These are phyloP conservation scores for Illadopsis cleaveri DNA, from an alignment of 2,113 vertebrate genomes.

Conservation along the genomic window DNA sequence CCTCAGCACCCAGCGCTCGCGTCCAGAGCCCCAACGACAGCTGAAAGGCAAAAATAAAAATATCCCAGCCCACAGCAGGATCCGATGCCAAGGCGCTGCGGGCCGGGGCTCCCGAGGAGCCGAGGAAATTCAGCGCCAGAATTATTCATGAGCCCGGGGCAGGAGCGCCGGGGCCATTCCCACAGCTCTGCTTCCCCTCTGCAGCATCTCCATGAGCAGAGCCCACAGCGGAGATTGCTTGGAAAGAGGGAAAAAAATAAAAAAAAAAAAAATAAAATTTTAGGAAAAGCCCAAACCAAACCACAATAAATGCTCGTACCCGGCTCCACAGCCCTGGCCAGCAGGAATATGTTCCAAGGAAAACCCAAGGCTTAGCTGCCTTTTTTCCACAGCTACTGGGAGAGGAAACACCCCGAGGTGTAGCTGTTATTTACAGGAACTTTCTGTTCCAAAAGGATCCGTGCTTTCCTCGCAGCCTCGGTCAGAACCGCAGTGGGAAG, in stretches of 20 bases:
- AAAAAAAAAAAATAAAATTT: background rate
- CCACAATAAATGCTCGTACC: slow-evolving; percentile 7
- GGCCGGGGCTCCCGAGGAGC: background rate
- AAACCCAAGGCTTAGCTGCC: background rate
- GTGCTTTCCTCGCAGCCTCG: rapidly evolving
- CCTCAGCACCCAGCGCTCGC: background rate
- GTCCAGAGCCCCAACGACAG: background rate
- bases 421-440: background rate
- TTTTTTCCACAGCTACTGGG: background rate
- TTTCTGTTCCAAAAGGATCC: background rate
- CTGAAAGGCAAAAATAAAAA: background rate
- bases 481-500: background rate
- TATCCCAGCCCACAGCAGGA: background rate
- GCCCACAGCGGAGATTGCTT: rapidly evolving
- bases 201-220: rapidly evolving
- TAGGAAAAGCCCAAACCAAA: background rate
- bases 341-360: background rate
- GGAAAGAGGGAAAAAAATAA: background rate
- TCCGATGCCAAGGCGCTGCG: background rate
- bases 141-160: background rate
- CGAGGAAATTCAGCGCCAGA: background rate
- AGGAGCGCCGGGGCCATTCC: background rate
- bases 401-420: slow-evolving; percentile 33
- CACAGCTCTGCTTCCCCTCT: background rate
- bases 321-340: background rate